A percentile compares a stretch with the other conserved stretches of the same genome.
These are phyloP conservation scores for Chelon auratus DNA, from an alignment of 2,797 vertebrate genomes.

Conservation along the genomic window DNA sequence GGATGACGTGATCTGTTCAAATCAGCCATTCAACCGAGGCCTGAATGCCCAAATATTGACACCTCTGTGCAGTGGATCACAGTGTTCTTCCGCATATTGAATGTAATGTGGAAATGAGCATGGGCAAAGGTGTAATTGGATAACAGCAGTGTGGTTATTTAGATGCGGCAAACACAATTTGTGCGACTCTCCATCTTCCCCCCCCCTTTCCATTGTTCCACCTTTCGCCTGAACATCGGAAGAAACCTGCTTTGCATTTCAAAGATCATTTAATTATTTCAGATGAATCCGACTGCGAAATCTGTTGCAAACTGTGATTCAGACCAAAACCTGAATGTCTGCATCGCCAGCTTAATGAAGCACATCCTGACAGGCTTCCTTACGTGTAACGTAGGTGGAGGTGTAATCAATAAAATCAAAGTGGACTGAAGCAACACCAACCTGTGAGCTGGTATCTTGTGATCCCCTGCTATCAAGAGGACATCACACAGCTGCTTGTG, in stretches of 20 bases:
- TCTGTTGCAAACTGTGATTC: constrained; percentile 22
- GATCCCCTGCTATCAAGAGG: constrained; percentile 92
- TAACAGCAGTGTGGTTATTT: constrained; percentile 37
- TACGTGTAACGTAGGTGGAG: constrained; percentile 28
- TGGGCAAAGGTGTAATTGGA: constrained; percentile 51
- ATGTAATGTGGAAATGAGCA: constrained; percentile 42
- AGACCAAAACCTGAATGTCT: constrained; percentile 22
- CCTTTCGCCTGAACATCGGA: constrained; percentile 15
- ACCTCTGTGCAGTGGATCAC: constrained; percentile 23
- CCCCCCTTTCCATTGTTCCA: neutral
- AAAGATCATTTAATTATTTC: constrained; percentile 32
- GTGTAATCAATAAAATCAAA: constrained; percentile 64
- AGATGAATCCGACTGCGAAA: constrained; percentile 9
- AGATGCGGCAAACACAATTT: constrained; percentile 38
- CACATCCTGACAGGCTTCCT: constrained; percentile 33
- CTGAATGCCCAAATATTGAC: constrained; percentile 57
- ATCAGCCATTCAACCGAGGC: constrained; percentile 24
- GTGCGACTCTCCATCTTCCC: constrained; percentile 22
- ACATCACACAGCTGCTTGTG: constrained; percentile 98
- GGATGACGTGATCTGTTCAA: constrained; percentile 34
- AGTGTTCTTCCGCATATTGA: constrained; percentile 19
- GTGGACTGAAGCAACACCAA: constrained; percentile 67
- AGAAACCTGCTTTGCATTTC: constrained; percentile 46
- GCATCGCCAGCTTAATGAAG: constrained; percentile 51
- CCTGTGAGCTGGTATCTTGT: constrained; percentile 97